Evolutionary conservation across 53 echinoderm and acorn worm species (phyloP), one percentile per base, ranked within the genome.

Genomic region (Paracentrotus lividus): DNA sequence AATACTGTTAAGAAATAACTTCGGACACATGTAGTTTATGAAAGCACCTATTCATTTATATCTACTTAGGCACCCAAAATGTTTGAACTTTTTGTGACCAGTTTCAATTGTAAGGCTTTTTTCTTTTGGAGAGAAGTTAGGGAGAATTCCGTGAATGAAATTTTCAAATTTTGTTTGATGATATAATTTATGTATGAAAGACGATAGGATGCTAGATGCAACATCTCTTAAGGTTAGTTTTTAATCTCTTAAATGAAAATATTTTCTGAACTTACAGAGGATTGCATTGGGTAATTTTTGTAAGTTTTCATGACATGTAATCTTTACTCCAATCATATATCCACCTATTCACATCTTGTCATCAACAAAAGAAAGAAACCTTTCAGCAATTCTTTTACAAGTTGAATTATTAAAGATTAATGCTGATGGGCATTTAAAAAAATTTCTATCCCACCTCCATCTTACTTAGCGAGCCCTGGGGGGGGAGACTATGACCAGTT

Each of bases 1-100:
- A 36, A 72, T 72, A 38, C 16, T 72, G 40, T 72, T 72, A 72
- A 72, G 72, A 72, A 72, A 72, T 72, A 72, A 72, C 72, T 72
- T 12, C 40, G 72, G 36, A 72, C 72, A 72, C 18, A 36, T 72
- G 72, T 72, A 72, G 15, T 72, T 72, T 20, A 72, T 2, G 72
- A 72, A 36, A 38, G 36, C 16, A 72, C 36, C 40, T 72, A 72
- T 38, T 72, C 40, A 72, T 38, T 72, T 20, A 36, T 72, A 72
- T 72, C 72, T 40, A 38, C 36, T 40, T 72, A 38, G 40, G 72
- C 72, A 72, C 72, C 40, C 15, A 38, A 72, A 72, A 40, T 72
- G 72, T 40, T 36, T 72, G 72, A 72, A 38, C 72, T 72, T 40
- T 69, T 72, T 72, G 72, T 72, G 20, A n/a, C n/a, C 36, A 20